Evolutionary conservation across 1,140 invertebrate genomes (phyloP), one percentile per base, ranked within the genome.

Genomic region (Trichoplusia ni): DNA sequence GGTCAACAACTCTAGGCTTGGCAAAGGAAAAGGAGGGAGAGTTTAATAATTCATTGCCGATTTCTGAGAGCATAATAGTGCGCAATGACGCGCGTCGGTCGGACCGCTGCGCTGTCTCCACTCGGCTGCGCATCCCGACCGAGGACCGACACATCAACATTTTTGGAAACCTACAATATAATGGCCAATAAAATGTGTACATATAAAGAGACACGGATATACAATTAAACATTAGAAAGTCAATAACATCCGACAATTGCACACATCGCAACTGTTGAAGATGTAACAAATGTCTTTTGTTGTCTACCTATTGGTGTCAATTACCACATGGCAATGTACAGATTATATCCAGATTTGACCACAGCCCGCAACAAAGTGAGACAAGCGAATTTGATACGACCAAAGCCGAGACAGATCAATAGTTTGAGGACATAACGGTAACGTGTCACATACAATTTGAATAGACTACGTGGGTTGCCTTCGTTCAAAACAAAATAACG

Each of bases 41-140:
- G 44, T 33, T 13, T 60, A 27, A 59, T 49, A 56, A 59, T 63
- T 63, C 38, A 54, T 31, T 61, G 47, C 16, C 33, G 61, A 71
- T 71, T 60, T 60, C 38, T 53, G 60, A 29, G 40, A 40, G 33
- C 58, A 72, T 42, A 70, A 46, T 69, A 14, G 49, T 23, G 69
- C 31, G 70, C 79, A 71, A 76, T 78, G 71, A 72, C 40, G 73
- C 63, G 72, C 56, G 65, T 67, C 73, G 59, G 63, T 75, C 67
- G n/a, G n/a, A n/a, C n/a, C n/a, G n/a, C n/a, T n/a, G n/a, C 75
- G 75, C 67, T 73, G 62, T 33, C 46, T 37, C 69, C 69, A 79
- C 63, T 78, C 49, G 68, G 69, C 9, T 78, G 73, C 70, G 62
- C 71, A 77, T 60, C 61, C 67, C 25, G 18, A 60, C 29, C n/a